Percentiles rank a stretch among this genome's conserved stretches.
Evolutionary conservation across 2,797 vertebrate genomes (phyloP).

Genomic region (Australoheros facetus): DNA sequence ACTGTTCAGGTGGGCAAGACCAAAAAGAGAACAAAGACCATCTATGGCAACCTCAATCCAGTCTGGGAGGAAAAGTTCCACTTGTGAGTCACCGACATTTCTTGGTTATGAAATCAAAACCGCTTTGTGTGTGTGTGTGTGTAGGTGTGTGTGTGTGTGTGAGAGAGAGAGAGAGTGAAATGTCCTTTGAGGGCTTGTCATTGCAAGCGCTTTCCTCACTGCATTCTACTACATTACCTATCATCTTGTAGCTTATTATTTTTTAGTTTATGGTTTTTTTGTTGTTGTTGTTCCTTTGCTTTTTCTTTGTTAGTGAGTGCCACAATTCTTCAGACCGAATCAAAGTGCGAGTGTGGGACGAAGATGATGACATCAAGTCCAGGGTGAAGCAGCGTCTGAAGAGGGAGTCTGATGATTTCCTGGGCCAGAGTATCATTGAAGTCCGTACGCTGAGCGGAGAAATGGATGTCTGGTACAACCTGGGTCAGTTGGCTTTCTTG

Average conservation of each 20-base stretch:
- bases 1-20: constrained; percentile 99
- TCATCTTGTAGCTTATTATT: background rate
- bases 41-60: constrained; percentile 98
- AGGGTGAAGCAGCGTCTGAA: constrained; percentile 97
- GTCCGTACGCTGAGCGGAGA: constrained; percentile 96
- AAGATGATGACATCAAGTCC: constrained; percentile 98
- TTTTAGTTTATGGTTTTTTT: background rate
- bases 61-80: constrained; percentile 99
- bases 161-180: background rate
- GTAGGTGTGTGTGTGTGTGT: too few species aligned
- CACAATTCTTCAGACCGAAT: constrained; percentile 98
- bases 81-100: constrained; percentile 86
- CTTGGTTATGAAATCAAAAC: background rate
- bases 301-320: constrained; percentile 86
- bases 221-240: background rate
- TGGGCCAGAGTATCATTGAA: constrained; percentile 98
- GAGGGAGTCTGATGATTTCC: constrained; percentile 96
- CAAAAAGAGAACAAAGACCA: constrained; percentile 98
- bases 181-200: background rate
- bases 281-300: background rate
- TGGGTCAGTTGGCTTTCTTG: constrained; percentile 83
- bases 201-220: background rate
- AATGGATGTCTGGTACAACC: constrained; percentile 99
- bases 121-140: too few species aligned
- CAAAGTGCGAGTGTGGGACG: constrained; percentile 98